Percentiles rank a stretch among this genome's conserved stretches.
Conservation (phyloP, 2,888 invertebrate genomes). For the Vesta saturnalis region DNA sequence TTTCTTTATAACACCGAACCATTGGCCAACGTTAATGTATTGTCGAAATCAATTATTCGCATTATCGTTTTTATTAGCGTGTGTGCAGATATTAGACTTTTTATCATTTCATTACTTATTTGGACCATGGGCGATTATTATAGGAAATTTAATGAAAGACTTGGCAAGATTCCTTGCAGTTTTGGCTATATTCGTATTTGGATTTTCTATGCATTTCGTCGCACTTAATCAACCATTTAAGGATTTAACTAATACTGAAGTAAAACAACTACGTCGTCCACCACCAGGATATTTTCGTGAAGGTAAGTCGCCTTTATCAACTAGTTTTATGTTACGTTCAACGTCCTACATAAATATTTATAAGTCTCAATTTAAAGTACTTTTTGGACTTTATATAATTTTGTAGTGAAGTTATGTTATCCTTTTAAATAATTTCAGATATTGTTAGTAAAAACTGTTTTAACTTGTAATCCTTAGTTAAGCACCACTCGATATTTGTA, state of each 20-base stretch:
- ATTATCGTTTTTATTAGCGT: conserved; percentile 92
- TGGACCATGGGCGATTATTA: conserved; percentile 99
- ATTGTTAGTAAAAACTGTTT: too few relatives aligned
- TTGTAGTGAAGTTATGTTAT: conserved; percentile 15
- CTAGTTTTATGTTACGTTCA: neutral
- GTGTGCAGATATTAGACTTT: conserved; percentile 97
- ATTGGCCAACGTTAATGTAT: conserved; percentile 90
- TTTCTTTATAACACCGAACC: conserved; percentile 70
- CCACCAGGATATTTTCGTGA: conserved; percentile 68
- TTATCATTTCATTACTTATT: conserved; percentile 99
- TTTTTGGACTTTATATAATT: conserved; percentile 30
- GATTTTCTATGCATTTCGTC: conserved; percentile 97
- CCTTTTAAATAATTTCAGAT: neutral
- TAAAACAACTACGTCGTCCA: conserved; percentile 58
- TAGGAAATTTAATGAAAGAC: conserved; percentile 93
- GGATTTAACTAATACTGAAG: conserved; percentile 72
- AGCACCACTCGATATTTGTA: neutral
- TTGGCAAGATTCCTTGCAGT: conserved; percentile 97
- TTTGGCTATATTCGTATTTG: conserved; percentile 96
- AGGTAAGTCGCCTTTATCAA: too few relatives aligned
- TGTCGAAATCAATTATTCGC: conserved; percentile 97
- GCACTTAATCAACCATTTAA: conserved; percentile 95
- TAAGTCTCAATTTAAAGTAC: conserved; percentile 9
- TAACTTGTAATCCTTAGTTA: conserved; percentile 2
- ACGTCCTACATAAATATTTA: too few relatives aligned